Percentiles rank a stretch among this genome's conserved stretches.
phyloP scores from a whole-genome alignment of 1,140 invertebrate genomes.

The Rhysida immarginata region DNA sequence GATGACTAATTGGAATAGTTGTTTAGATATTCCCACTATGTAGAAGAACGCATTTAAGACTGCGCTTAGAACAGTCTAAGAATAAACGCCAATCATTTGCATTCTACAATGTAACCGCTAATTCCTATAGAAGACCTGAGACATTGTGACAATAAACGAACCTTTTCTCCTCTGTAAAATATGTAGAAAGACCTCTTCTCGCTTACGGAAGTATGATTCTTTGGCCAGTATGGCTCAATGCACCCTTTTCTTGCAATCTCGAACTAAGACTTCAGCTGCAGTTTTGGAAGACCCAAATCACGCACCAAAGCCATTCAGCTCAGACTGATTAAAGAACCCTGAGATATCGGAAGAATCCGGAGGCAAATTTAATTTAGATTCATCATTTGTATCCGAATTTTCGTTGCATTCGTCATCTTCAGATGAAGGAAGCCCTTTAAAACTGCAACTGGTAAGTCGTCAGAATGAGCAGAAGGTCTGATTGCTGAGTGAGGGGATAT shows the following conservation, averaged over 20 bases:
- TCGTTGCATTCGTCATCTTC: not conserved
- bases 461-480: not conserved
- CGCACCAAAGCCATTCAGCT: not conserved
- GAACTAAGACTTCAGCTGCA: not conserved
- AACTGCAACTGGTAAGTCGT: not conserved
- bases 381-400: not conserved
- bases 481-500: not conserved
- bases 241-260: not conserved
- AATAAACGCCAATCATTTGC: not conserved
- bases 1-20: not conserved
- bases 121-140: not conserved
- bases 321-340: not conserved
- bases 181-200: not conserved
- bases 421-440: not conserved
- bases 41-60: slow-evolving; percentile 5
- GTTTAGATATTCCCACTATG: not conserved
- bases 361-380: not conserved
- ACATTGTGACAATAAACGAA: not conserved
- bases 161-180: not conserved
- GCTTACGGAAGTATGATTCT: not conserved
- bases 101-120: not conserved
- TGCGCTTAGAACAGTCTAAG: not conserved
- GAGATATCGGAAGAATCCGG: not conserved
- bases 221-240: not conserved
- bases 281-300: not conserved